These are phyloP conservation scores for Ovis aries DNA, from an alignment of 2,113 vertebrate species.

Conservation along the genomic window ARS-UI_Ramb_v3.0 NC_056056.1:114584501-114585000, in stretches of 20 bases:
- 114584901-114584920: neutral
- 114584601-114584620: neutral
- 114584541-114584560: constrained; percentile 21
- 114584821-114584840: neutral
- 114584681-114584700: neutral
- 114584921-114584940: neutral
- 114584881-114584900: neutral
- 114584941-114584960: neutral
- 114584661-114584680: neutral
- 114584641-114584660: neutral
- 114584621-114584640: neutral
- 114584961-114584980: neutral
- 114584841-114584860: neutral
- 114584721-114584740: neutral
- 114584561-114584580: neutral
- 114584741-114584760: neutral
- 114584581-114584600: constrained; percentile 24
- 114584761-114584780: neutral
- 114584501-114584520: neutral
- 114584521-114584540: neutral
- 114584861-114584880: neutral
- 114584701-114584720: neutral
- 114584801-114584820: neutral
- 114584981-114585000: neutral
- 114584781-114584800: neutral